Evolutionary conservation across 92 coral and sea anemone genomes (phyloP), one percentile per base, ranked within the genome.

Genomic region (Palythoa grandis): DNA sequence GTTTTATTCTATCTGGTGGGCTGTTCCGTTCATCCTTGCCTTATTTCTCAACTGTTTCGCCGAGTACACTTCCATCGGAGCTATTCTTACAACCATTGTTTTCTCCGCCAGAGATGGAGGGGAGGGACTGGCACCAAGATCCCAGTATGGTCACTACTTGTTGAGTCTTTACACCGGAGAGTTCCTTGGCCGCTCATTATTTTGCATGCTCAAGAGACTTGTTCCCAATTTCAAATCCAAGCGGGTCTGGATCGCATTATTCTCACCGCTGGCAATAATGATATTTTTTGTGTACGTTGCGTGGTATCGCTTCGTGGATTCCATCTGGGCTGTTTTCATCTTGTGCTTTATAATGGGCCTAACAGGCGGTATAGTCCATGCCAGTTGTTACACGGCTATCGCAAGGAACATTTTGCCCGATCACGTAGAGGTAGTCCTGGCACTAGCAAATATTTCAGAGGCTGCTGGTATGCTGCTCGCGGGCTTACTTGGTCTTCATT

Each of bases 101-200:
- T 92, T 90, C 89, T 52, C 83, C 5, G 80, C 83, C 53, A 73
- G 61, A 0, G 85, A 87, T 2, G 88, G 50, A 38, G 92, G 90
- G 15, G 90, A 82, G 38, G 93, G 84, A 23, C 87, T 94, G 14
- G 84, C 50, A 12, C 91, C 95, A 11, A 82, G 98, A 78, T 92
- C 90, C 50, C 90, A 94, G 77, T 94, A 87, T 77, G 93, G 88
- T 67, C 95, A 94, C 83, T 94, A 94, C 85, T 82, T 94, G 70
- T 84, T 94, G 74, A 88, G 98, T 89, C 88, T 91, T 82, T 79
- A 90, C 86, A 83, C 91, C 11, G 98, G 98, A 43, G 95, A 94
- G 91, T 94, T 94, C 93, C 92, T 94, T 8, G 98, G 98, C 19
- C 92, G 95, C 14, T 58, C 92, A 43, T 82, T 90, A 38, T 89